Conservation (phyloP, 2,113 vertebrate genomes). For the Trinectes maculatus region DNA sequence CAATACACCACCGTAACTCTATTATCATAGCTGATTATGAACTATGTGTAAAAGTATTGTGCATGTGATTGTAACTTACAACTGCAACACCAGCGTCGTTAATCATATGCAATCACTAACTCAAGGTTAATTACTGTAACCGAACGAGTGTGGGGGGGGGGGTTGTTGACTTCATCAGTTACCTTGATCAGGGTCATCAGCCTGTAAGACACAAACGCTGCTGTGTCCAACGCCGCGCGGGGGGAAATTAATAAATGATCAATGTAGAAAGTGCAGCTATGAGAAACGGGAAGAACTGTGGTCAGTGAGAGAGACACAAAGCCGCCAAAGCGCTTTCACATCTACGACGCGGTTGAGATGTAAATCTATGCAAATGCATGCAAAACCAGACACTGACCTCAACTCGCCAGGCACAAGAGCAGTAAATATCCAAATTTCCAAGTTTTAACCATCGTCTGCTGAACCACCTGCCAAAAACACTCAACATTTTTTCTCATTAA, state of each 20-base stretch:
- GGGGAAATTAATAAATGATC: constrained; percentile 28
- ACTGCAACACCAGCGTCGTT: not conserved
- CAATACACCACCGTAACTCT: no score
- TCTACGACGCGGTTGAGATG: constrained; percentile 68
- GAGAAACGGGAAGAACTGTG: constrained; percentile 28
- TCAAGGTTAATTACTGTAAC: constrained; percentile 37
- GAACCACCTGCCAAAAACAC: constrained; percentile 76
- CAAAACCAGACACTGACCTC: constrained; percentile 79
- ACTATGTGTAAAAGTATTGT: constrained; percentile 1
- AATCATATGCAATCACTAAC: constrained; percentile 18
- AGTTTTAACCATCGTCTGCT: constrained; percentile 69
- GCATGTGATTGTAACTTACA: constrained; percentile 1
- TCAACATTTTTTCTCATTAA: constrained; percentile 80
- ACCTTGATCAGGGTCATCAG: constrained; percentile 6
- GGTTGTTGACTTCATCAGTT: constrained; percentile 1
- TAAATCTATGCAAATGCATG: constrained; percentile 80
- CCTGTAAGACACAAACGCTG: constrained; percentile 3
- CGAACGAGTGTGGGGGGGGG: not conserved
- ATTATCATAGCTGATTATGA: not conserved
- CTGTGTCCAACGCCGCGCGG: not conserved
- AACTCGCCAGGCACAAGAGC: constrained; percentile 72
- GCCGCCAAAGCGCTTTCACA: constrained; percentile 56
- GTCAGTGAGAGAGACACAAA: constrained; percentile 28
- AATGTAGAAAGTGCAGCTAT: constrained; percentile 32
- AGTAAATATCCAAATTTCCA: constrained; percentile 75